phyloP scores from a whole-genome alignment of 1,140 invertebrate genomes.

The Ephestia elutella region DNA sequence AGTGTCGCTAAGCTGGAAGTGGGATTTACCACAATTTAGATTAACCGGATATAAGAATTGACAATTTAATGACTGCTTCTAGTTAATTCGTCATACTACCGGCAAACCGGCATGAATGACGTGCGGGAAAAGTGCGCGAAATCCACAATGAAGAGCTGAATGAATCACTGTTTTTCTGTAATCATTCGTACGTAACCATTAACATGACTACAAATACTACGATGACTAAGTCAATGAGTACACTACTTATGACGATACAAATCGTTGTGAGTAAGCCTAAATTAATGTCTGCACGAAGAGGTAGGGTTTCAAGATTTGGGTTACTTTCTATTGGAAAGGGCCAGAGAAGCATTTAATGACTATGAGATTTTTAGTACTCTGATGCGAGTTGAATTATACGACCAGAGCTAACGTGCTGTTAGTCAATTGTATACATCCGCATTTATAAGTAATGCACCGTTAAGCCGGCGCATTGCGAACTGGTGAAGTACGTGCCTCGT shows the following conservation, averaged over 20 bases:
- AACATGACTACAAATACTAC: slow-evolving; percentile 19
- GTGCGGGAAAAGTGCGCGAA: slow-evolving; percentile 67
- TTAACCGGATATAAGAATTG: not conserved
- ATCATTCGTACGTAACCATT: slow-evolving; percentile 43
- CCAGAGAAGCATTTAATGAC: slow-evolving; percentile 3
- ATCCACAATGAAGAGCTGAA: slow-evolving; percentile 16
- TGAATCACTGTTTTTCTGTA: slow-evolving; percentile 58
- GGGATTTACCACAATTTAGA: not conserved
- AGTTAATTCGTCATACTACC: not conserved
- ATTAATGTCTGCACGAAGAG: slow-evolving; percentile 5
- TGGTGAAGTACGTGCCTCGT: slow-evolving; percentile 14
- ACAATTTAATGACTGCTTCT: not conserved
- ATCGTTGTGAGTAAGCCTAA: not conserved
- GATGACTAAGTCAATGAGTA: slow-evolving; percentile 24
- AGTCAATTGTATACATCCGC: not conserved
- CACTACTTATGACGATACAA: slow-evolving; percentile 1
- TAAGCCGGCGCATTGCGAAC: slow-evolving; percentile 13
- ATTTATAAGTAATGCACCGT: slow-evolving; percentile 21
- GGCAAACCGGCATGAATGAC: slow-evolving; percentile 22
- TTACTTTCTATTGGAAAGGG: slow-evolving; percentile 15
- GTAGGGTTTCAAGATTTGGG: not conserved
- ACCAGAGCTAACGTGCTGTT: not conserved
- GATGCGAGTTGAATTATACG: not conserved
- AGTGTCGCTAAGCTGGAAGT: too few relatives aligned
- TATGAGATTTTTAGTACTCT: not conserved